Conservation (phyloP, 1,140 invertebrate species). For the Drosophila melanica region DNA sequence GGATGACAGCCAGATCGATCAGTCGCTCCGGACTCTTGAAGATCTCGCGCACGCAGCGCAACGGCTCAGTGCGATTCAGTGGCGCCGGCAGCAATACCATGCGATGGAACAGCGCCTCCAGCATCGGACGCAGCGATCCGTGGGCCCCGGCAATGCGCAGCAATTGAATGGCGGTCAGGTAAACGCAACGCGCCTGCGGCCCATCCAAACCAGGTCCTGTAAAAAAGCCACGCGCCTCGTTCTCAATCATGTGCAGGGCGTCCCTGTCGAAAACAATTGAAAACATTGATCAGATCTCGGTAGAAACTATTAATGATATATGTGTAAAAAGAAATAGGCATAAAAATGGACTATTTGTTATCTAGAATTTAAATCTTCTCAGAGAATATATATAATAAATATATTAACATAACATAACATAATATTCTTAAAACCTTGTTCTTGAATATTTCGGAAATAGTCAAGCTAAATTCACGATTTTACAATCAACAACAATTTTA, state of each 20-base stretch:
- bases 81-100: constrained; percentile 95
- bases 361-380: no score
- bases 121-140: constrained; percentile 92
- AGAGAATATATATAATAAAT: no score
- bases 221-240: constrained; percentile 82
- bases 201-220: constrained; percentile 81
- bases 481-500: no score
- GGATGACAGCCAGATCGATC: constrained; percentile 89
- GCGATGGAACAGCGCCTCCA: constrained; percentile 96
- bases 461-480: no score
- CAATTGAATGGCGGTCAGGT: constrained; percentile 89
- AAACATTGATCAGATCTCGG: neutral
- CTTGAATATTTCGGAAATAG: no score
- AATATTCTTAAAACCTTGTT: no score
- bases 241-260: constrained; percentile 83
- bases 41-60: constrained; percentile 92
- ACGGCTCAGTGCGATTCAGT: constrained; percentile 92
- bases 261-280: constrained; percentile 49
- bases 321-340: no score
- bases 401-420: no score
- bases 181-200: constrained; percentile 82
- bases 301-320: no score
- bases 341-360: no score
- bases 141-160: constrained; percentile 93
- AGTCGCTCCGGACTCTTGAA: constrained; percentile 89